A percentile compares a stretch with the other conserved stretches of the same genome.
phyloP scores from a whole-genome alignment of 1,140 invertebrate species.

The Antheraea pernyi region DNA sequence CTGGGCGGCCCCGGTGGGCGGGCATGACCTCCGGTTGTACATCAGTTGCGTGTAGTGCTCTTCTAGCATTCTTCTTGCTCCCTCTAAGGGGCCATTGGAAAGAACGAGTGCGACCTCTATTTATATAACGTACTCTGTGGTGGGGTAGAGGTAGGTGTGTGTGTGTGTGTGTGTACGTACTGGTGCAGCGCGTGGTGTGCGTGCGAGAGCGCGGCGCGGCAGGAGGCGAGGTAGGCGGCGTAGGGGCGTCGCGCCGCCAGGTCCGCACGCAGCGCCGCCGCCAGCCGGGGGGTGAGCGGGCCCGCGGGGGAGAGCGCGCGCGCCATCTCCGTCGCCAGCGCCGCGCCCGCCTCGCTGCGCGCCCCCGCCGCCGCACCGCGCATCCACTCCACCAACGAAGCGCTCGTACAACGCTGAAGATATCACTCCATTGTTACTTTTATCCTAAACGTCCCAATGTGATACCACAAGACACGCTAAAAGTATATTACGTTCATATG shows the following conservation, averaged over 20 bases:
- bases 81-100: no score
- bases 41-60: no score
- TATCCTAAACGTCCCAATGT: no score
- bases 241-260: conserved; percentile 77
- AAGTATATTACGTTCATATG: no score
- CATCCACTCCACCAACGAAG: conserved; percentile 56
- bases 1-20: no score
- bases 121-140: no score
- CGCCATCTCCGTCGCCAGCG: conserved; percentile 44
- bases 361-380: conserved; percentile 40
- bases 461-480: no score
- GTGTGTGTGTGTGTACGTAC: conserved; percentile 42
- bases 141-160: no score
- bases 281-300: conserved; percentile 35
- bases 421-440: no score
- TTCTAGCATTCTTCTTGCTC: no score
- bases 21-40: no score
- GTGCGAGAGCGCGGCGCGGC: conserved; percentile 84
- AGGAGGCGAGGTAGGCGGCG: conserved; percentile 86
- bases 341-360: conserved; percentile 32
- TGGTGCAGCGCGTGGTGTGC: conserved; percentile 83
- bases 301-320: conserved; percentile 36
- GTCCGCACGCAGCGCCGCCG: conserved; percentile 58
- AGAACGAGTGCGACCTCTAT: no score
- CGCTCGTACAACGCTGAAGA: conserved; percentile 49